Evolutionary conservation across 2,888 invertebrate genomes (phyloP).

Genomic region (Craniophora ligustri): DNA sequence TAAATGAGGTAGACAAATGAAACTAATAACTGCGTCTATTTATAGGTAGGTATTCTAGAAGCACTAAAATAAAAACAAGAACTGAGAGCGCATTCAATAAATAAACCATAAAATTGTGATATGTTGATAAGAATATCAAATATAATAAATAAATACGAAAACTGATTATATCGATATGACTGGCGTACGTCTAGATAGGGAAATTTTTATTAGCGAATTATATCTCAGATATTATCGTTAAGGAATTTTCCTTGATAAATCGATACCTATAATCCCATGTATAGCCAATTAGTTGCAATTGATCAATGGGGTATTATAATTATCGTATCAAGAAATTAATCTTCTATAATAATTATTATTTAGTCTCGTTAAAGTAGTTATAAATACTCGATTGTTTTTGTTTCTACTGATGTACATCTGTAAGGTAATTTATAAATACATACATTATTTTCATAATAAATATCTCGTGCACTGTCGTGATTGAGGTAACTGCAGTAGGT

Average conservation of each 20-base stretch:
- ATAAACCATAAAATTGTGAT: conserved; percentile 7
- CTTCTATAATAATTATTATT: too few species aligned
- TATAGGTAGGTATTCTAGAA: too few species aligned
- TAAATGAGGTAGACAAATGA: too few species aligned
- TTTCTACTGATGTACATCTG: too few species aligned
- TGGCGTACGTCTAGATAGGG: conserved; percentile 56
- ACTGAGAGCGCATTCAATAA: conserved; percentile 4
- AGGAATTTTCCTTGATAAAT: conserved; percentile 47
- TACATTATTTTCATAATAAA: too few species aligned
- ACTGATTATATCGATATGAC: conserved; percentile 40
- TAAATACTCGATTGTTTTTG: too few species aligned
- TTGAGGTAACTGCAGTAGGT: too few species aligned
- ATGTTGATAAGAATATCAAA: conserved; percentile 9
- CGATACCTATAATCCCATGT: conserved; percentile 29
- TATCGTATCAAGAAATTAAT: background rate
- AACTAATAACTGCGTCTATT: too few species aligned
- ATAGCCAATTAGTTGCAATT: conserved; percentile 37
- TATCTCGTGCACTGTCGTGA: too few species aligned
- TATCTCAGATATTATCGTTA: conserved; percentile 36
- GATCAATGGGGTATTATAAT: conserved; percentile 17
- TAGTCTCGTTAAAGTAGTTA: too few species aligned
- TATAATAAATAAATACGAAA: conserved; percentile 23
- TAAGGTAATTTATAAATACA: too few species aligned
- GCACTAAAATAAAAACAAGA: background rate
- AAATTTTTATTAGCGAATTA: conserved; percentile 36